phyloP scores from a whole-genome alignment of 2,113 vertebrate genomes.

The Aix galericulata region DNA sequence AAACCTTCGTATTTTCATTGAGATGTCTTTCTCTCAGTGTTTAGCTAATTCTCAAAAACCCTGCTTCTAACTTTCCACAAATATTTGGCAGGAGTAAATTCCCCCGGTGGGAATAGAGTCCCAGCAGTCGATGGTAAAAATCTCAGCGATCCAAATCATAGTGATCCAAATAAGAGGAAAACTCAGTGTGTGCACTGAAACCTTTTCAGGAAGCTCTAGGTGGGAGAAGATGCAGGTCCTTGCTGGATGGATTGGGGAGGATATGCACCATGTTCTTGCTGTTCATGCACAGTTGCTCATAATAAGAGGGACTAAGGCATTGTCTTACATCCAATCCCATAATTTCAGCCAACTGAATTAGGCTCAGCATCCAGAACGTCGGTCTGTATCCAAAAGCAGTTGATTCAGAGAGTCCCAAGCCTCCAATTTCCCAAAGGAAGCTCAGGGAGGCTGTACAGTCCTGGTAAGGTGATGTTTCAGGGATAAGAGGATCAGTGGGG shows the following conservation, averaged over 20 bases:
- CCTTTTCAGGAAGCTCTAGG: not conserved
- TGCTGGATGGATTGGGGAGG: not conserved
- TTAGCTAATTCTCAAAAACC: not conserved
- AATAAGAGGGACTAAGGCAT: not conserved
- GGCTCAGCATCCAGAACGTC: not conserved
- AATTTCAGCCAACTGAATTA: not conserved
- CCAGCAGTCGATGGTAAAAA: not conserved
- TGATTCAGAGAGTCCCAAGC: not conserved
- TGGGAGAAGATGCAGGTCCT: not conserved
- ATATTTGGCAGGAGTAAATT: not conserved
- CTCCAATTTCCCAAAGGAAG: not conserved
- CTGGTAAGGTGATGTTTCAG: not conserved
- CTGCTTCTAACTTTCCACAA: not conserved
- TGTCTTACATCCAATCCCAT: not conserved
- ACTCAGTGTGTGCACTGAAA: not conserved
- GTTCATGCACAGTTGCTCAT: not conserved
- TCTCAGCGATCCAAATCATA: fast-evolving
- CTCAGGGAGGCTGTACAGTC: not conserved
- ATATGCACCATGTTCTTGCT: not conserved
- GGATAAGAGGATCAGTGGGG: not conserved
- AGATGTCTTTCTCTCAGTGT: not conserved
- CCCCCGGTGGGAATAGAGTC: not conserved
- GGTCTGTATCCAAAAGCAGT: fast-evolving
- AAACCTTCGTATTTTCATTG: not conserved
- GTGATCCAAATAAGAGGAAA: not conserved